Evolutionary conservation across 2,113 vertebrate species (phyloP).

Genomic region (Copsychus sechellarum): DNA sequence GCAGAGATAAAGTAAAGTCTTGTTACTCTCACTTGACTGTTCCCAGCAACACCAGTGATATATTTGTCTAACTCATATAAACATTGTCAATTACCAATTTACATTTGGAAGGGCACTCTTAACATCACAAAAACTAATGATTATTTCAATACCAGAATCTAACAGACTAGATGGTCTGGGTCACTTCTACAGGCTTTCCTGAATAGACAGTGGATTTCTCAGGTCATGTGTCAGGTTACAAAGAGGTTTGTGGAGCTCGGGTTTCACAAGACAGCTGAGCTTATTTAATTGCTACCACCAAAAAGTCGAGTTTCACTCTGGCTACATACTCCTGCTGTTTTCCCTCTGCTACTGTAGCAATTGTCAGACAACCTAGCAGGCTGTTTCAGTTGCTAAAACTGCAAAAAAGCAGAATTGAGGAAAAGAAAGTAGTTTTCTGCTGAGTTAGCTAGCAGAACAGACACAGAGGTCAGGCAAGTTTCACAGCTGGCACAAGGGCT

Average conservation of each 20-base stretch:
- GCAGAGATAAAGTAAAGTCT: neutral
- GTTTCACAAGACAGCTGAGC: slow-evolving; percentile 48
- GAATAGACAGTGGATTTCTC: slow-evolving; percentile 10
- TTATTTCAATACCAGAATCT: neutral
- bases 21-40: neutral
- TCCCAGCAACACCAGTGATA: neutral
- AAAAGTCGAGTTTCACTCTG: neutral
- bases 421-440: neutral
- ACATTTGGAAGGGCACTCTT: neutral
- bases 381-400: neutral
- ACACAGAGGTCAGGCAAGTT: neutral
- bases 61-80: neutral
- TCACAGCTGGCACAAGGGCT: neutral
- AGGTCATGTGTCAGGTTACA: neutral
- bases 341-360: neutral
- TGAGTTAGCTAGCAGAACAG: neutral
- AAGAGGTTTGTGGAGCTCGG: neutral
- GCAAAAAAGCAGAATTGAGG: neutral
- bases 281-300: slow-evolving; percentile 16
- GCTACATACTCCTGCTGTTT: neutral
- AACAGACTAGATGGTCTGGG: neutral
- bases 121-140: neutral
- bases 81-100: neutral
- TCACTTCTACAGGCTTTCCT: slow-evolving; percentile 4
- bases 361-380: neutral